Base-by-base conservation (phyloP, 2,797 vertebrate species). In the Onychomys arenicola region DNA sequence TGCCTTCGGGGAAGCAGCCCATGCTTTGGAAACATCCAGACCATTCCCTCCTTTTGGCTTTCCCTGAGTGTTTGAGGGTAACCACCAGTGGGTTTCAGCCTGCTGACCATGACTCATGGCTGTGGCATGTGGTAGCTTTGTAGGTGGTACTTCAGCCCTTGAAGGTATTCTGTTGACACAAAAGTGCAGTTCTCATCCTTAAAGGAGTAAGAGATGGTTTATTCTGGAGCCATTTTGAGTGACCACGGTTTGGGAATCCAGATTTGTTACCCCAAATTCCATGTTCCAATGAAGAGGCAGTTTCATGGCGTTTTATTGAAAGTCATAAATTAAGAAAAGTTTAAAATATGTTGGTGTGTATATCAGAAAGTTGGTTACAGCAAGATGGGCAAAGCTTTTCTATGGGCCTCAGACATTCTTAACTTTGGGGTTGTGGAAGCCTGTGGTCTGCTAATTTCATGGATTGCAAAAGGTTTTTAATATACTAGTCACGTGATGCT, bases 101-200 rank as follows among this genome's bases (percentile, higher is more conserved):
- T 89, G 34, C 10, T 52, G n/a, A 59, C 23, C 5, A 37, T 23
- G 77, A 25, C 61, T 77, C 63, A 29, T 49, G 61, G 63, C 46
- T 52, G 32, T 55, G 37, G 11, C 40, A 29, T 21, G 37, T 63
- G 43, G 91, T 37, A 13, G 40, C 34, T 52, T 23, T 91, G 88
- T 76, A 52, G 59, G 27, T 86, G 59, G 94, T 84, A 73, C 93
- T 93, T 93, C 67, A 95, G 61, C 57, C 82, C 65, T 63, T 21
- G 84, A n/a, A 90, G 11, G 3, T 61, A 78, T 85, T 94, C 49
- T 90, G 37, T 52, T 23, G 1, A 34, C 61, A 67, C 9, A 32
- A 4, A 49, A 49, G 61, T 13, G 3, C 10, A 25, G 43, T 11
- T 67, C 19, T n/a, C 83, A 14, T 67, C 43, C 49, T 23, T 49